phyloP scores from a whole-genome alignment of 2,113 vertebrate genomes.

The Tyrannus savana region DNA sequence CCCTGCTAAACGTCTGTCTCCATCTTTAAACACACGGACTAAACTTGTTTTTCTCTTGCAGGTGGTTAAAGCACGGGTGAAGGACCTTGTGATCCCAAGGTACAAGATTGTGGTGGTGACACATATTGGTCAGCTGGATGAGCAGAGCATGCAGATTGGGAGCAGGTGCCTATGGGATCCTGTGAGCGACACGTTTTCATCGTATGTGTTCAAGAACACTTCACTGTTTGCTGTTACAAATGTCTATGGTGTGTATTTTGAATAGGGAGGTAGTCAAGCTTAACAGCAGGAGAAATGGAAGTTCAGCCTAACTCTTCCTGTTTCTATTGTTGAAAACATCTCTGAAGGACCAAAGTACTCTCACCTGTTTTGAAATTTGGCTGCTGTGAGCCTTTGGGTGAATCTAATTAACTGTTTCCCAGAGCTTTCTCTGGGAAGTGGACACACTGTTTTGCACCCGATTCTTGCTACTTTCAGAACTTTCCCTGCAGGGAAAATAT shows the following conservation, averaged over 20 bases:
- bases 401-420: neutral
- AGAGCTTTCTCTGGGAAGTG: neutral
- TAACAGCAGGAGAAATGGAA: neutral
- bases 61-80: constrained; percentile 85
- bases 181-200: constrained; percentile 77
- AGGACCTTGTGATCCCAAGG: constrained; percentile 83
- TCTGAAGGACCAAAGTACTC: neutral
- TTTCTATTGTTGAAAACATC: neutral
- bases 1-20: neutral
- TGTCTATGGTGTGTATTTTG: constrained; percentile 86
- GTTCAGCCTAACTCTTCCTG: neutral
- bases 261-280: constrained; percentile 62
- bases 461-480: neutral
- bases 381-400: neutral
- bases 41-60: constrained; percentile 1
- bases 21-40: rapidly evolving
- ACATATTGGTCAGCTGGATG: constrained; percentile 81
- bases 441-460: neutral
- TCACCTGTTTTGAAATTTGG: neutral
- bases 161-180: constrained; percentile 91
- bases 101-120: constrained; percentile 87
- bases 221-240: constrained; percentile 85
- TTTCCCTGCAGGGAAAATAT: neutral
- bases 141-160: constrained; percentile 82
- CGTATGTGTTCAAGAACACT: constrained; percentile 82